These are phyloP conservation scores for Apis mellifera DNA, from an alignment of 1,140 invertebrate species.

Conservation along the genomic window Amel_HAv3.1 CM009933.2:10761001-10761500, in stretches of 20 bases:
- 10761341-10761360: neutral
- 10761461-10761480: too few relatives aligned
- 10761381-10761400: neutral
- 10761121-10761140: neutral
- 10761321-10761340: neutral
- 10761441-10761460: too few relatives aligned
- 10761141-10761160: slow-evolving; percentile 34
- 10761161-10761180: slow-evolving; percentile 55
- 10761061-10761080: too few relatives aligned
- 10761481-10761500: too few relatives aligned
- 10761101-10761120: slow-evolving; percentile 5
- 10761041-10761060: too few relatives aligned
- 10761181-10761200: slow-evolving; percentile 51
- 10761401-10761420: neutral
- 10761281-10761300: neutral
- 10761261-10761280: neutral
- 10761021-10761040: too few relatives aligned
- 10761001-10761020: too few relatives aligned
- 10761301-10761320: neutral
- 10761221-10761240: slow-evolving; percentile 2
- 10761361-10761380: too few relatives aligned
- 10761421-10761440: too few relatives aligned
- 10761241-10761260: slow-evolving; percentile 14
- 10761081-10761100: too few relatives aligned
- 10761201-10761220: neutral